Base-by-base conservation (phyloP, 2,888 invertebrate genomes). In the Caenorhabditis wallacei region DNA sequence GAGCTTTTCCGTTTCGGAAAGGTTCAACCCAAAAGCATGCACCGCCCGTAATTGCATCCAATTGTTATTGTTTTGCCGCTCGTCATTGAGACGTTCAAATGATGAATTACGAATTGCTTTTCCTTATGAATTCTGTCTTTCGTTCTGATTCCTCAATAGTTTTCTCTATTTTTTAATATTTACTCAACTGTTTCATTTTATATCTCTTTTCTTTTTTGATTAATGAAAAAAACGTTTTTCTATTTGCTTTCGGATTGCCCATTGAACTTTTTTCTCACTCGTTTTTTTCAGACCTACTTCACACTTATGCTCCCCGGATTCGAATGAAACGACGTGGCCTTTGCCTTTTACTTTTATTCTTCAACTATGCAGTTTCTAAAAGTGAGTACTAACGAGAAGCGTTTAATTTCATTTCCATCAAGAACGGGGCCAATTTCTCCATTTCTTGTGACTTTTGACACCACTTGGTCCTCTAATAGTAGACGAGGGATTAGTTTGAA, bases 271-370 rank as follows among this genome's bases (percentile, higher is more conserved):
- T n/a, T 20, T 66, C 57, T 53, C 63, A n/a, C 22, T 18, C 30
- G 22, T 10, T 24, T 66, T 53, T 66, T 66, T 53, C 66, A 66
- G 66, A 51, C 64, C 37, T 13, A 64, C n/a, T 64, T 51, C 37
- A 66, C 66, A 66, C 59, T 30, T 79, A 66, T 79, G 69, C 61
- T 22, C 56, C 56, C 66, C 64, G 57, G 76, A 68, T 66, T 61
- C 76, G 76, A 76, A 76, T 76, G 76, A 76, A 61, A 40, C 75
- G 75, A 66, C 75, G 66, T 75, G 68, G 68, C 76, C 76, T 76
- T 69, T 59, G 68, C 69, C 68, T 76, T 56, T 56, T 74, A 30
- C 59, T 68, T 53, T 40, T 61, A 43, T 61, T 61, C 69, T 48
- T 51, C 76, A 54, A 61, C 40, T 53, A 68, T 53, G 75, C 66